Base-by-base conservation (phyloP, 2,797 vertebrate genomes). In the Toxotes lorentzi region DNA sequence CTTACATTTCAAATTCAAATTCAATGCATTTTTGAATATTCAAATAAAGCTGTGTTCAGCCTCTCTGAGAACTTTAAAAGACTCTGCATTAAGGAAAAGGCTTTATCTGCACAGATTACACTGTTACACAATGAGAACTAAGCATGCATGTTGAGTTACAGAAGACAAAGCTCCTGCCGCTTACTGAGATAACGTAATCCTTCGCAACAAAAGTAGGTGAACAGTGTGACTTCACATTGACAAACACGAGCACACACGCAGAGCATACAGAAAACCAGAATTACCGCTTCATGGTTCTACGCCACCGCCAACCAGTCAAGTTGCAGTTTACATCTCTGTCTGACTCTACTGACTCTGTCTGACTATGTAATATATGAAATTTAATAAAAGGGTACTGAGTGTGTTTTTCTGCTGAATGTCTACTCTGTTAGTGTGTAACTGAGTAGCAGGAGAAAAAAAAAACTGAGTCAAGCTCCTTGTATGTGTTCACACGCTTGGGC, bases 171-270 rank as follows among this genome's bases (percentile, higher is more conserved):
- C 91, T 79, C 79, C 89, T 82, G 88, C 91, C 92, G 90, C 86
- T 87, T 35, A 32, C 80, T n/a, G 70, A 91, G 90, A 93, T 93
- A 93, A 93, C 88, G 78, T 93, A 92, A 94, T 93, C 90, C 89
- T 76, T 35, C 7, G 17, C 78, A 77, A 92, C 84, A 78, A 77
- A 88, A 86, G 84, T 69, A 87, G 86, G 85, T 79, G 86, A 86
- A 79, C 66, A 56, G 38, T 54, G 77, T 73, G 69, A 86, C 83
- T 87, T 82, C 73, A 64, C 73, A 32, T 59, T 70, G 76, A 78
- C 68, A 85, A 87, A 87, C 50, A 67, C 61, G 76, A 35, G 24
- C 81, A 70, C 47, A 10, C 54, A 73, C 32, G n/a, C 60, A 13
- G 32, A 68, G 76, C 40, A 74, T 59, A 45, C 41, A 60, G 43